These are phyloP conservation scores for Pyrocoelia pectoralis DNA, from an alignment of 2,888 invertebrate species.

Conservation along the genomic window DNA sequence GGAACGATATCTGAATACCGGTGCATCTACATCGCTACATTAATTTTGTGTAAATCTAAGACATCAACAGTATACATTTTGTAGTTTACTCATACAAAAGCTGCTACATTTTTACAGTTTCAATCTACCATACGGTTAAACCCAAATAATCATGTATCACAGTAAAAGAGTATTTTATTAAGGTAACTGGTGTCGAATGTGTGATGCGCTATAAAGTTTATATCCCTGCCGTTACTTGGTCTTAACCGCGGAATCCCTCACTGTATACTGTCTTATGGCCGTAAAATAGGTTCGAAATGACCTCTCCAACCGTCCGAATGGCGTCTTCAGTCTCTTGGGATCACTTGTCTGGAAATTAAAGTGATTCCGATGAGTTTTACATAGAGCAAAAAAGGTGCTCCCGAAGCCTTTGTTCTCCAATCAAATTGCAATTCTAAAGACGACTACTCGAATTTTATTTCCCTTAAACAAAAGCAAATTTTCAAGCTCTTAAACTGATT, in stretches of 20 bases:
- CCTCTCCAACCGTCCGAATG: conserved; percentile 55
- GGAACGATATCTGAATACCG: too few relatives aligned
- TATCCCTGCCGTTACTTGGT: conserved; percentile 57
- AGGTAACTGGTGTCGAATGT: conserved; percentile 61
- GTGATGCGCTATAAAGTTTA: conserved; percentile 60
- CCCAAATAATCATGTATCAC: conserved; percentile 44
- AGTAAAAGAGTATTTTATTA: conserved; percentile 57
- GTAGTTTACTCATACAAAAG: conserved; percentile 11
- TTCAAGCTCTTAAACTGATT: background rate
- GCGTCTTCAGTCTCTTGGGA: conserved; percentile 53
- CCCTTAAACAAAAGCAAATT: background rate
- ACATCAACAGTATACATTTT: conserved; percentile 9
- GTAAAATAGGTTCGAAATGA: conserved; percentile 57
- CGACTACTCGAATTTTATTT: background rate
- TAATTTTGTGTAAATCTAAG: background rate
- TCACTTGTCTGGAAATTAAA: conserved; percentile 53
- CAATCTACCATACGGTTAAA: conserved; percentile 39
- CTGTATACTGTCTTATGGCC: conserved; percentile 56
- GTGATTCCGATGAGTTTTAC: conserved; percentile 50
- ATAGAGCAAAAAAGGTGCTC: conserved; percentile 38
- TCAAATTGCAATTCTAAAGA: background rate
- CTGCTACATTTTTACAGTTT: conserved; percentile 31
- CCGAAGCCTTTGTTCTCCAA: conserved; percentile 18
- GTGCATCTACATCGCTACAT: too few relatives aligned
- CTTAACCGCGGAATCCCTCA: conserved; percentile 58